A percentile compares a stretch with the other conserved stretches of the same genome.
phyloP scores from a whole-genome alignment of 2,797 vertebrate species.

The Bryconaethiops microstoma region DNA sequence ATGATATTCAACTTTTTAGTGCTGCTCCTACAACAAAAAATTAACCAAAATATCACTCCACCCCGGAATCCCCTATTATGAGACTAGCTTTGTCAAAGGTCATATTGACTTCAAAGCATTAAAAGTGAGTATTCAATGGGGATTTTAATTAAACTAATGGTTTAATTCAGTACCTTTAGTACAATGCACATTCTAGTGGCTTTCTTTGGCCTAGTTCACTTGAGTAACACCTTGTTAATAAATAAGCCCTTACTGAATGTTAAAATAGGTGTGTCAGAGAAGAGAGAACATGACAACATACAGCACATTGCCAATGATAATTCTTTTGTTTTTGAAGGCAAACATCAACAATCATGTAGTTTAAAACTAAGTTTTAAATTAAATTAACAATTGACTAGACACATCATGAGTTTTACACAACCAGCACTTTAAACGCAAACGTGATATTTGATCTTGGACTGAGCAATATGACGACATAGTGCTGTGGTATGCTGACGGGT shows the following conservation, averaged over 20 bases:
- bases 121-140: not conserved
- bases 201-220: not conserved
- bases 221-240: not conserved
- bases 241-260: not conserved
- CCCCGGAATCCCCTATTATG: not conserved
- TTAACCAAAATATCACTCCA: not conserved
- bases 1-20: not conserved
- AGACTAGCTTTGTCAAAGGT: not conserved
- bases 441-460: not conserved
- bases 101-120: not conserved
- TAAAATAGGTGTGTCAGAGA: not conserved
- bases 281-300: not conserved
- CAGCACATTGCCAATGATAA: not conserved
- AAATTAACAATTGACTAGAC: too few relatives aligned
- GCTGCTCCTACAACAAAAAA: not conserved
- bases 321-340: too few relatives aligned
- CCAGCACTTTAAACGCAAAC: not conserved
- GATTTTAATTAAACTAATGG: not conserved
- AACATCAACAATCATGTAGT: too few relatives aligned
- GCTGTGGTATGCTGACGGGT: constrained; percentile 25
- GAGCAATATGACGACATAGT: constrained; percentile 14
- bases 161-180: not conserved
- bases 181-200: not conserved
- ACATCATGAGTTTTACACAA: not conserved
- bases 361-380: too few relatives aligned